Percentiles rank a stretch among this genome's conserved stretches.
Conservation (phyloP, 2,888 invertebrate genomes). For the Yponomeuta cagnagella region DNA sequence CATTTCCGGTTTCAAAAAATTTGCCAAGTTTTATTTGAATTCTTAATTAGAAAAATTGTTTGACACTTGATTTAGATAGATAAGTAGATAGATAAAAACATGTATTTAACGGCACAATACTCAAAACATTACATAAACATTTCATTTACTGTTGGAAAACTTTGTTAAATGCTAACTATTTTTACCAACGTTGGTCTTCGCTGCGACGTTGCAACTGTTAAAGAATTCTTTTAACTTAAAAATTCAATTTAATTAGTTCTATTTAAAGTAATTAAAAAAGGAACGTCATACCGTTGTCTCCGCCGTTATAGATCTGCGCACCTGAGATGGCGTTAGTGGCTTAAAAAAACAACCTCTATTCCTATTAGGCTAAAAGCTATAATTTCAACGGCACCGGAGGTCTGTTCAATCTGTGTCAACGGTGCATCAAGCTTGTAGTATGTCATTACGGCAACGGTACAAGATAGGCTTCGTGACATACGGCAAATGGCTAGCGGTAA, state of each 20-base stretch:
- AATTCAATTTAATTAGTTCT: background rate
- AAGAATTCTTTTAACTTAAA: background rate
- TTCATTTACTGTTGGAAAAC: too few species aligned
- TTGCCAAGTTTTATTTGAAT: too few species aligned
- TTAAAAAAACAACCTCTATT: background rate
- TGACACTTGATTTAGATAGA: too few species aligned
- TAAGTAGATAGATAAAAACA: too few species aligned
- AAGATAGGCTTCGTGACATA: slow-evolving; percentile 15
- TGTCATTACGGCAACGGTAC: slow-evolving; percentile 45
- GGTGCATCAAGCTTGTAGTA: slow-evolving; percentile 31
- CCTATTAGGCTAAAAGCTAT: background rate
- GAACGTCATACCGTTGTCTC: background rate
- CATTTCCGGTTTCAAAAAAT: too few species aligned
- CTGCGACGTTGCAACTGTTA: too few species aligned
- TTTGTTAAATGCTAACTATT: too few species aligned
- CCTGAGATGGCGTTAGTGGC: background rate
- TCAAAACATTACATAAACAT: too few species aligned
- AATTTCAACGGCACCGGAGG: background rate
- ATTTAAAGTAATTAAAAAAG: background rate
- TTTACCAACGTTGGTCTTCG: too few species aligned
- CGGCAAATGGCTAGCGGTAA: slow-evolving; percentile 27
- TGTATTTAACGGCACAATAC: too few species aligned
- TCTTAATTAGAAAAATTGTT: too few species aligned
- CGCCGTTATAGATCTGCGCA: background rate
- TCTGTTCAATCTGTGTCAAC: slow-evolving; percentile 44